phyloP scores from a whole-genome alignment of 2,888 invertebrate species.

The Orgyia antiqua region DNA sequence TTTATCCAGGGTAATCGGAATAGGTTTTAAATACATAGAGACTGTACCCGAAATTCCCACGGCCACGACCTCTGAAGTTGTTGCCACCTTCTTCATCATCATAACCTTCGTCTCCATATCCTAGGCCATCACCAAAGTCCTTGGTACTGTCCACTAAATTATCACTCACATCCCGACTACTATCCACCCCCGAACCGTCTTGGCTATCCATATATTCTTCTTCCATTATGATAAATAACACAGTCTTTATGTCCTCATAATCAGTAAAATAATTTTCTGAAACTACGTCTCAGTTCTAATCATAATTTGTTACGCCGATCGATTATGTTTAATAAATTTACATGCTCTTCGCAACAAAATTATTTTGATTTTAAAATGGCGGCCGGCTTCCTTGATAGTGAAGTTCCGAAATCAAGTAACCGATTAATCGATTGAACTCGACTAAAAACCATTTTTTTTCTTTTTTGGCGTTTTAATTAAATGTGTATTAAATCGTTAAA shows the following conservation, averaged over 20 bases:
- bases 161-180: constrained; percentile 31
- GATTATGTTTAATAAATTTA: too few relatives aligned
- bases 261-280: constrained; percentile 15
- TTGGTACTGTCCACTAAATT: constrained; percentile 44
- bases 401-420: too few relatives aligned
- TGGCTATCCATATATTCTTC: constrained; percentile 59
- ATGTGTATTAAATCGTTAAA: too few relatives aligned
- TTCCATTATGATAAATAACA: constrained; percentile 41
- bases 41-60: constrained; percentile 61
- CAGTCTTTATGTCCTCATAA: constrained; percentile 46
- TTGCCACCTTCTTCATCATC: constrained; percentile 61
- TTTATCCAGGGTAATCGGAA: too few relatives aligned
- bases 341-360: too few relatives aligned
- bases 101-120: constrained; percentile 50
- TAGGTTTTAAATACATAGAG: too few relatives aligned
- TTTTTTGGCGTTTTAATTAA: too few relatives aligned
- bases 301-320: too few relatives aligned
- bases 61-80: constrained; percentile 55
- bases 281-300: constrained; percentile 21
- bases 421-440: too few relatives aligned
- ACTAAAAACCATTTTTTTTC: too few relatives aligned
- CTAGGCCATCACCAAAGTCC: constrained; percentile 52
- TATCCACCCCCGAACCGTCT: constrained; percentile 45
- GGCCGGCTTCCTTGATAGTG: constrained; percentile 14
- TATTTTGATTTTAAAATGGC: constrained; percentile 56